Percentiles rank a stretch among this genome's conserved stretches.
Conservation (phyloP, 2,797 vertebrate species). For the Lacerta agilis region DNA sequence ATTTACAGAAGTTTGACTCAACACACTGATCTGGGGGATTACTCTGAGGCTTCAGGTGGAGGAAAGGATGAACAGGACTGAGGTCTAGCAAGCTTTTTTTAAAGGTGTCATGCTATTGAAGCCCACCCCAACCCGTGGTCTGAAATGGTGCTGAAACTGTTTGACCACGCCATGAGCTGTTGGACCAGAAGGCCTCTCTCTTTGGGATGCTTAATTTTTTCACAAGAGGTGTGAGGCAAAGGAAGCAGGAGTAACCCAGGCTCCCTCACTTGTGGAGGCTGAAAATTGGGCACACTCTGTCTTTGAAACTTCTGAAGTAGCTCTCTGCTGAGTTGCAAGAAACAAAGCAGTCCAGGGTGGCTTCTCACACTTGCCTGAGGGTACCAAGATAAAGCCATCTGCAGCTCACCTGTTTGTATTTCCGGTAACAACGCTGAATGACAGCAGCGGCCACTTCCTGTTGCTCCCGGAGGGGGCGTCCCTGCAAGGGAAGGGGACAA, state of each 20-base stretch:
- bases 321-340: too few species aligned
- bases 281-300: too few species aligned
- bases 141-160: neutral
- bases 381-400: neutral
- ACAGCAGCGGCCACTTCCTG: constrained; percentile 97
- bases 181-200: neutral
- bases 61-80: too few species aligned
- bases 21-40: neutral
- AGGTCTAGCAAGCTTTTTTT: too few species aligned
- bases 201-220: too few species aligned
- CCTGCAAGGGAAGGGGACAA: constrained; percentile 78
- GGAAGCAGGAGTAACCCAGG: neutral
- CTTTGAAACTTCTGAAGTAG: too few species aligned
- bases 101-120: neutral
- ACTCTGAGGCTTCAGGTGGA: neutral
- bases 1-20: neutral
- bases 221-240: neutral
- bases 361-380: neutral
- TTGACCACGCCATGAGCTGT: rapidly evolving
- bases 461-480: constrained; percentile 94
- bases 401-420: constrained; percentile 96
- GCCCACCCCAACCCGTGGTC: neutral
- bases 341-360: rapidly evolving
- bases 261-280: too few species aligned
- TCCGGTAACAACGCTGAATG: constrained; percentile 98